Evolutionary conservation across 2,113 vertebrate species (phyloP), one percentile per base, ranked within the genome.

Genomic region (Megaceryle torquata): DNA sequence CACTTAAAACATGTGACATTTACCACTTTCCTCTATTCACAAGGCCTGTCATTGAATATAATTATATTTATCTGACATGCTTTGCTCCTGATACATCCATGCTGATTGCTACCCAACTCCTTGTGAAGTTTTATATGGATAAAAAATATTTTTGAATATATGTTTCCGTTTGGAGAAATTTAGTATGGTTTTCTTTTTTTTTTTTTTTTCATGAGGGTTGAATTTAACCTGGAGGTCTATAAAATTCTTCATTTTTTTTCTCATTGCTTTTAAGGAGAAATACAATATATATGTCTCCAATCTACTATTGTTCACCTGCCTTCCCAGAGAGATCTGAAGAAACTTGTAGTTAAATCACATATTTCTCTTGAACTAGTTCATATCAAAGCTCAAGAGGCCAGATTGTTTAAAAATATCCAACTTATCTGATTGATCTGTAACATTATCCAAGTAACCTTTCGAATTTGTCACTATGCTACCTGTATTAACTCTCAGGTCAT

Each of bases 321-420:
- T 61, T 86, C 39, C 46, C 39, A 48, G 20, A 74, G 24, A 9
- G 75, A 41, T 22, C 12, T 81, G 54, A 75, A 80, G 44, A 86
- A 72, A 59, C 13, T 5, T 2, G 1, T 35, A 67, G 9, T 61
- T 75, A 75, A 80, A 81, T 19, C 1, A 0, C 1, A 0, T 35
- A 75, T 61, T 91, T 68, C 31, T 81, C 46, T 41, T 48, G 25
- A 68, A 54, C 16, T 31, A 41, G 7, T 18, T 15, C 26, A 31
- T 29, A 74, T 41, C 53, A 67, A 75, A 74, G 24, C 16, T 67
- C 10, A 39, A 21, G 19, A 60, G 11, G 7, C 4, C 31, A 70
- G 26, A 44, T 12, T 56, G 13, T 35, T 76, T 39, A 50, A 70
- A 87, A 51, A 69, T 26, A 33, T 43, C 35, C n/a, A 76, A 69